Conservation (phyloP, 2,888 invertebrate species). For the Periphyllus acericola region DNA sequence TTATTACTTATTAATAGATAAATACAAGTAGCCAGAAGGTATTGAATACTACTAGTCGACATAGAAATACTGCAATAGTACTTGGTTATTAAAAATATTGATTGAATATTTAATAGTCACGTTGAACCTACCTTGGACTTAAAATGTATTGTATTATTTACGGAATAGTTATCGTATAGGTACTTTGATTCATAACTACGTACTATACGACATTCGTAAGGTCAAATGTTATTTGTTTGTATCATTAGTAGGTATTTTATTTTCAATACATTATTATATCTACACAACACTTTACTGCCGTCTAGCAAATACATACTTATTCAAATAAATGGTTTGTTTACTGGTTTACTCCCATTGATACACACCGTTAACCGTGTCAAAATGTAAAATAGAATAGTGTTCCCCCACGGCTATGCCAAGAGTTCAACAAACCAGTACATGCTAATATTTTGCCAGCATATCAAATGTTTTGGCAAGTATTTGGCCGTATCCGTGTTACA, state of each 20-base stretch:
- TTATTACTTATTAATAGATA: no score
- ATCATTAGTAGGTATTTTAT: neutral
- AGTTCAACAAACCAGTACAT: neutral
- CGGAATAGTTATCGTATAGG: neutral
- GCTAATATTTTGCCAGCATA: neutral
- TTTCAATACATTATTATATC: neutral
- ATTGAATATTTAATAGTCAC: no score
- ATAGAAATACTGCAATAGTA: no score
- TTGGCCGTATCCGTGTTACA: neutral
- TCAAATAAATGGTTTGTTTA: slow-evolving; percentile 1
- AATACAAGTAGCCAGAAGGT: no score
- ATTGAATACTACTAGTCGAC: no score
- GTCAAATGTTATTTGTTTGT: neutral
- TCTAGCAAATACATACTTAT: no score
- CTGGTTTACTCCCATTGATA: neutral
- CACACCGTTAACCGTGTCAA: neutral
- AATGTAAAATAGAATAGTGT: neutral
- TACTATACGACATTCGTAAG: neutral
- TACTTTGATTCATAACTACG: neutral
- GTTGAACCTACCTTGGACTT: neutral
- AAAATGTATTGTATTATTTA: neutral
- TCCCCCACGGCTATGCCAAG: neutral
- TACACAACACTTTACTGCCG: neutral
- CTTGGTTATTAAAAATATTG: no score
- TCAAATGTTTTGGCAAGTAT: neutral